These are phyloP conservation scores for Calliopsis andreniformis DNA, from an alignment of 1,140 invertebrate species.

Conservation along the genomic window DNA sequence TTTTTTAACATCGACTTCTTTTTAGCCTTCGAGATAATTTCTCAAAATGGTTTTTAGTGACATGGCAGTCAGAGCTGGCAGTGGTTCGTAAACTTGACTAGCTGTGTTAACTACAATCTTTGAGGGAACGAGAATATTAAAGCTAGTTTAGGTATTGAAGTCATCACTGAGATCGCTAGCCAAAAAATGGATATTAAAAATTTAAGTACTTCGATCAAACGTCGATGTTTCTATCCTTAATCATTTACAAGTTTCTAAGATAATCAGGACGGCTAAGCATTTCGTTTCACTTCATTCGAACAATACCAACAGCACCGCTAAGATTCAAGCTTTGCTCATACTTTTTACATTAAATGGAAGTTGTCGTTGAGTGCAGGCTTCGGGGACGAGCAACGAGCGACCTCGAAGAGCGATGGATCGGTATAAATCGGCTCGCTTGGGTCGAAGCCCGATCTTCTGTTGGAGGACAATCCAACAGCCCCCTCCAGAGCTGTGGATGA, in stretches of 20 bases:
- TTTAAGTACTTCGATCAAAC: background rate
- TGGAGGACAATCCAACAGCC: slow-evolving; percentile 70
- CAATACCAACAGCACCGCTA: no score
- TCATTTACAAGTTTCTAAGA: background rate
- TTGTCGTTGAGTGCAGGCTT: slow-evolving; percentile 75
- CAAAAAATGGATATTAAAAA: background rate
- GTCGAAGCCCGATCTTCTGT: slow-evolving; percentile 82
- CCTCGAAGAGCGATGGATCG: slow-evolving; percentile 94
- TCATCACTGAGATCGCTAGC: slow-evolving; percentile 8
- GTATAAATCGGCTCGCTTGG: slow-evolving; percentile 96
- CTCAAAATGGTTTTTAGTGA: background rate
- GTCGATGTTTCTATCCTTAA: background rate
- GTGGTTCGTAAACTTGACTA: slow-evolving; percentile 40
- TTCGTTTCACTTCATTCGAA: no score
- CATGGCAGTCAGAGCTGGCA: slow-evolving; percentile 41
- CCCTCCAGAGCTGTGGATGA: slow-evolving; percentile 71
- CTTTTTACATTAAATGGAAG: slow-evolving; percentile 74
- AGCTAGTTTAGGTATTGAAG: no score
- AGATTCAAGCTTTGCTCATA: background rate
- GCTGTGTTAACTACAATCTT: background rate
- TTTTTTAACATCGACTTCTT: slow-evolving; percentile 30
- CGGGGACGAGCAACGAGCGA: slow-evolving; percentile 84
- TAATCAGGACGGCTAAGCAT: background rate
- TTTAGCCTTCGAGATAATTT: background rate
- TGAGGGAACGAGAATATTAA: background rate